Base-by-base conservation (phyloP, 2,888 invertebrate genomes). In the Eupelmus urozonus region DNA sequence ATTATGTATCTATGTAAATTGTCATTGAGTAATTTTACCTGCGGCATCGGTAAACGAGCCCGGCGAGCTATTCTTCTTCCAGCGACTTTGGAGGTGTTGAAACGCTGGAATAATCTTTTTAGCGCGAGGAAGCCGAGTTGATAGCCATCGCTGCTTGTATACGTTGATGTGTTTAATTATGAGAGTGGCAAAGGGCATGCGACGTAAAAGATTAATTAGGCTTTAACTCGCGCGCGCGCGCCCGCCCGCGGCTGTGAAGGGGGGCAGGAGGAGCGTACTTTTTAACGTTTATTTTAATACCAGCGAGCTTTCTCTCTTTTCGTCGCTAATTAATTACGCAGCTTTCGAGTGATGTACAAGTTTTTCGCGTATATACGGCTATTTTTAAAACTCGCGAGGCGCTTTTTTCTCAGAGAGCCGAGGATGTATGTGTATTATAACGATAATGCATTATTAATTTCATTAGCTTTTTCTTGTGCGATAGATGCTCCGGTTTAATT, bases 21-120 rank as follows among this genome's bases (percentile, higher is more conserved):
- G 70, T 74, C 74, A 65, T 78, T 78, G 74, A 78, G 78, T 65
- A 78, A 78, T 78, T 70, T n/a, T n/a, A n/a, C n/a, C n/a, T 62
- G 45, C 60, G 34, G 20, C 11, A 63, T 20, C 9, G 34, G 34
- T 5, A 45, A 45, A 45, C 45, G 45, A 13, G 45, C 45, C 34
- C 9, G 34, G 34, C 5, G 4, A 1, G 51, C 2, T 4, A 51
- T 42, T n/a, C 42, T 57, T 18, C 53, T 51, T 20, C 11, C 23
- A 70, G 55, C 63, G 23, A 69, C 42, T 62, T 55, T 25, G 59
- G 65, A 29, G 55, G 49, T 62, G 59, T 69, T 75, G 62, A 75
- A 75, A 45, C n/a, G 63, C 55, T 25, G 29, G 57, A 57, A 65
- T 57, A 57, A 65, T 42, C n/a, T 18, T 34, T 9, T 65, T 66